phyloP scores from a whole-genome alignment of 2,888 invertebrate species.

The Dyspetes luteomarginatus region DNA sequence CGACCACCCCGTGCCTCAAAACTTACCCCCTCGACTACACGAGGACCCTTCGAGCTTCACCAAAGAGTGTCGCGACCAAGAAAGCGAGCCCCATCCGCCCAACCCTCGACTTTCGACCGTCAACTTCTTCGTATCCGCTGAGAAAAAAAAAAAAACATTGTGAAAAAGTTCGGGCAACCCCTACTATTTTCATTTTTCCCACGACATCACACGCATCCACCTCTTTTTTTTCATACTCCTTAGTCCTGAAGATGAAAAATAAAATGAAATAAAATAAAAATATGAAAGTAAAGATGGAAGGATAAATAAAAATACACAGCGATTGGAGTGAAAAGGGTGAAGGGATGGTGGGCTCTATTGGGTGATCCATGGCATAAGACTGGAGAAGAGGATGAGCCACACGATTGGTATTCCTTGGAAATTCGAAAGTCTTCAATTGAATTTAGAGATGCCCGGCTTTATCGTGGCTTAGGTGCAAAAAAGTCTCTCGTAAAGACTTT shows the following conservation, averaged over 20 bases:
- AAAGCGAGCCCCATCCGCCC: slow-evolving; percentile 15
- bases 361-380: slow-evolving; percentile 36
- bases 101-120: slow-evolving; percentile 51
- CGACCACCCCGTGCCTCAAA: slow-evolving; percentile 61
- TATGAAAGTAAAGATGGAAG: slow-evolving; percentile 28
- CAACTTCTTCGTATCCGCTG: slow-evolving; percentile 45
- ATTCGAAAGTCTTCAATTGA: slow-evolving; percentile 77
- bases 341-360: slow-evolving; percentile 9
- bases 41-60: slow-evolving; percentile 40
- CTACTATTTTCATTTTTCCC: slow-evolving; percentile 75
- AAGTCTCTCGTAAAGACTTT: slow-evolving; percentile 44
- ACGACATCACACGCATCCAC: slow-evolving; percentile 69
- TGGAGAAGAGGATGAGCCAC: slow-evolving; percentile 42
- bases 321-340: not conserved
- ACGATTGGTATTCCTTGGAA: slow-evolving; percentile 77
- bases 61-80: slow-evolving; percentile 45
- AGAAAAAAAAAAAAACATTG: slow-evolving; percentile 4
- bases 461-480: slow-evolving; percentile 62
- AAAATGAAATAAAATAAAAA: slow-evolving; percentile 1
- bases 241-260: slow-evolving; percentile 12
- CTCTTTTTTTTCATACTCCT: slow-evolving; percentile 24
- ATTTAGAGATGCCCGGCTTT: slow-evolving; percentile 70
- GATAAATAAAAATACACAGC: not conserved
- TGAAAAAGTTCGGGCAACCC: slow-evolving; percentile 65
- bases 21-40: slow-evolving; percentile 33